Base-by-base conservation (phyloP, 1,140 invertebrate genomes). In the Heliconius himera region DNA sequence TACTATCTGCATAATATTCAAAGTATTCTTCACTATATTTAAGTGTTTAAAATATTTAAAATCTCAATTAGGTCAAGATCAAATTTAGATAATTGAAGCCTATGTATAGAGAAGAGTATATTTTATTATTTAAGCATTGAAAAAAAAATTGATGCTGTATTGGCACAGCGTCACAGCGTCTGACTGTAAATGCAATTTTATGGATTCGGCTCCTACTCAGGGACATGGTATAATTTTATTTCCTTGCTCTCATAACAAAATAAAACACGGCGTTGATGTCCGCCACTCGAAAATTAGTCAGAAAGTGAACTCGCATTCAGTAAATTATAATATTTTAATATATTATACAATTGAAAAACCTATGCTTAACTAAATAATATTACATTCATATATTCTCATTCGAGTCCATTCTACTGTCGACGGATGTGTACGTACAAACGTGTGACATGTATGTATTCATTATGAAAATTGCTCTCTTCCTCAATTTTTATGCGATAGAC, bases 401-500 rank as follows among this genome's bases (percentile, higher is more conserved):
- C 22, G 26, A n/a, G 22, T 66, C 60, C 60, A 29, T 66, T 66
- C 22, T 26, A 16, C 60, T 66, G 60, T 29, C 26, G 22, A 66
- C 60, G 22, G 11, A 66, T 16, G n/a, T 66, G n/a, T 66, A 66
- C 2, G 26, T 26, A 26, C 54, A 22, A 22, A 56, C 9, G 26
- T 60, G 54, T 29, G 22, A 66, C 60, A 26, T 66, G 60, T 66
- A 22, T 66, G 56, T 66, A 16, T 66, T 66, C 22, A 66, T 66
- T 66, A 66, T 66, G 9, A 29, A 66, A 66, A 66, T 66, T 66
- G 26, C 13, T 66, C 11, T 66, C 26, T 29, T 26, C 60, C 22
- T 66, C 60, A n/a, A 66, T 66, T 66, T 66, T 26, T 26, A 26
- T 66, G 26, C 26, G n/a, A 66, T 26, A 66, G 22, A 66, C 60